Evolutionary conservation across 2,113 vertebrate species (phyloP).

Genomic region (Tiliqua scincoides): DNA sequence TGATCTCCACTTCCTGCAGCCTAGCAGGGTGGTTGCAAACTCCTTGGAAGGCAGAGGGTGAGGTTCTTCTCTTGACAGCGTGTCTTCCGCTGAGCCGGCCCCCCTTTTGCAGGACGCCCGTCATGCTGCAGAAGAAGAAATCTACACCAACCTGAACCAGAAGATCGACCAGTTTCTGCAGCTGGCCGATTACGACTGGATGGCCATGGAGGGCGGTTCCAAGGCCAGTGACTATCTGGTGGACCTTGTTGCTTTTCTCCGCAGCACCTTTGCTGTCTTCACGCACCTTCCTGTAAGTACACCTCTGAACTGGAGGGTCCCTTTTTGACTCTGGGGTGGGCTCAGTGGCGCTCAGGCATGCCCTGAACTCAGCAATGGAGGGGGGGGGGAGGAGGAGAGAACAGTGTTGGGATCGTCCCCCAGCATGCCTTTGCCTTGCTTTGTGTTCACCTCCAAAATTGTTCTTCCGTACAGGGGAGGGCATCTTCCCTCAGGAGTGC

Average conservation of each 20-base stretch:
- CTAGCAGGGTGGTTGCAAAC: fast-evolving
- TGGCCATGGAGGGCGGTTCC: conserved; percentile 76
- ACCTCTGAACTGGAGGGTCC: fast-evolving
- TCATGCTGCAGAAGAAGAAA: conserved; percentile 96
- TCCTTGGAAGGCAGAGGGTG: no score
- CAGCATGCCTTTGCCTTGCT: no score
- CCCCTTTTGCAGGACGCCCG: conserved; percentile 86
- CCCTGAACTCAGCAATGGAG: neutral
- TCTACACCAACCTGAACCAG: conserved; percentile 95
- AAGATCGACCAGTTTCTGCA: conserved; percentile 99
- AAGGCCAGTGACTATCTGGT: conserved; percentile 90
- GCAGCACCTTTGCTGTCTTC: conserved; percentile 95
- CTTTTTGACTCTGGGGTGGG: neutral
- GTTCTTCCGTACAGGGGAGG: no score
- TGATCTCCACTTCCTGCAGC: neutral
- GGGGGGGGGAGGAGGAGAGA: no score
- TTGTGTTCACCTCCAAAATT: no score
- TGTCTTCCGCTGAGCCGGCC: fast-evolving
- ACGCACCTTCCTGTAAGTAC: conserved; percentile 94
- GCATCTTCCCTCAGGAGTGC: no score
- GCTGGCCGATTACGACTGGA: conserved; percentile 96
- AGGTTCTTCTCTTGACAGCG: fast-evolving
- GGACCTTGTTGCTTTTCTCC: conserved; percentile 94
- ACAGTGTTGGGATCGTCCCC: neutral
- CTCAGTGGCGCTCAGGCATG: neutral